Evolutionary conservation across 2,888 invertebrate genomes (phyloP), one percentile per base, ranked within the genome.

Genomic region (Baccha elongata): DNA sequence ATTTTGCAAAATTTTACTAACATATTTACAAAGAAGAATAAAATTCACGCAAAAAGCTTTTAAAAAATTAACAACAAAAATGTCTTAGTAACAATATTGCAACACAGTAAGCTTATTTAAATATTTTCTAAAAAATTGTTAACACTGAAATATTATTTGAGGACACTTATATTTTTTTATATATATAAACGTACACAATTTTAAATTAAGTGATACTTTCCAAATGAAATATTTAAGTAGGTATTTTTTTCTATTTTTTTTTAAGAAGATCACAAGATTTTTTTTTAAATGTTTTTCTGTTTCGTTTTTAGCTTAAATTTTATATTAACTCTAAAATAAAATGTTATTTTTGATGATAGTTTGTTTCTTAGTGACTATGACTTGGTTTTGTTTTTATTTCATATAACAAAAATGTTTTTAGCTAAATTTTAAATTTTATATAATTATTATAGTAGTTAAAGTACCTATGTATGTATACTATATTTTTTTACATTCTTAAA

Each of bases 251-350:
- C 46, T 68, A n/a, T 48, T 55, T 52, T 79, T n/a, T 58, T 52
- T 75, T 68, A 74, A 71, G 69, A 81, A 81, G 81, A 81, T 81
- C 81, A 81, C 81, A 81, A 81, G 81, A 81, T 64, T 72, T 79
- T 58, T 52, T 62, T 73, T 21, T 6, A 58, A 40, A 58, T 23
- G 21, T 23, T 55, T 68, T 62, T 48, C 13, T 42, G 15, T 74
- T 64, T 55, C 21, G 21, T 37, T 40, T 55, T 64, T 68, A 46
- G 48, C 17, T 73, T 52, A 62, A 42, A 68, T 58, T 79, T 19
- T 8, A 10, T 60, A 44, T 60, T n/a, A 60, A 44, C 40, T 21
- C 52, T 81, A 64, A 80, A 80, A 53, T 50, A 81, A 81, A 81
- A 71, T 76, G 71, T 75, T 80, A 76, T 74, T 60, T 76, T 60